Conservation (phyloP, 1,140 invertebrate genomes). For the Scaptomyza hsui region DNA sequence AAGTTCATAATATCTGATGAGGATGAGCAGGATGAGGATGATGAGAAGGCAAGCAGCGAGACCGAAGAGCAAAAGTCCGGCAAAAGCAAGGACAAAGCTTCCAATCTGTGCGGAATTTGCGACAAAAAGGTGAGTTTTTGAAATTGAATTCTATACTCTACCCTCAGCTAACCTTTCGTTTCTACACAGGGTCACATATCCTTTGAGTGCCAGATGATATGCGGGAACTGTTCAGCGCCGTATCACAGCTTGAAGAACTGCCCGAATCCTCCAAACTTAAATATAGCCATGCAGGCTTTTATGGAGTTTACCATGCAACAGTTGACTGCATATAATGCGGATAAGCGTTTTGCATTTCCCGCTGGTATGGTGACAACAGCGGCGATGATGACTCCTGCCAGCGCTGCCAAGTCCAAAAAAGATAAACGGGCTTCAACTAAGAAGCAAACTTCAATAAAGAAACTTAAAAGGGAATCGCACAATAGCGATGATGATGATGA, state of each 20-base stretch:
- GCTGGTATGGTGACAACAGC: constrained; percentile 13
- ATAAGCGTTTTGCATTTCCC: constrained; percentile 57
- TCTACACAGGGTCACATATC: constrained; percentile 66
- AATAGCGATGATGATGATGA: constrained; percentile 50
- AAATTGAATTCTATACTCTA: neutral
- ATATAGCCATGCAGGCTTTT: constrained; percentile 64
- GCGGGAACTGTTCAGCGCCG: constrained; percentile 66
- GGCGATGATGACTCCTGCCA: neutral
- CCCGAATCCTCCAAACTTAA: constrained; percentile 67
- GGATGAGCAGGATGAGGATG: constrained; percentile 38
- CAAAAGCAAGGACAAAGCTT: constrained; percentile 37
- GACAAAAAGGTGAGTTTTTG: constrained; percentile 56
- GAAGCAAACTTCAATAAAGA: constrained; percentile 51
- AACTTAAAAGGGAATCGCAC: constrained; percentile 51
- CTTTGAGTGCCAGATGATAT: constrained; percentile 79
- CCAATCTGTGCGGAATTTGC: constrained; percentile 46
- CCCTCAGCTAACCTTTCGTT: neutral
- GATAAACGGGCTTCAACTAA: constrained; percentile 34
- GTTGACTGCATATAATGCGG: constrained; percentile 53
- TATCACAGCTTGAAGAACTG: constrained; percentile 71
- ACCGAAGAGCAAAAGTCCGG: constrained; percentile 2
- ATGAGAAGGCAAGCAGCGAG: constrained; percentile 6
- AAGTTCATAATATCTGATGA: constrained; percentile 64
- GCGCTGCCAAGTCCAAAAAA: constrained; percentile 49
- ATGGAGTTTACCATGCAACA: constrained; percentile 79